These are phyloP conservation scores for Vireo altiloquus DNA, from an alignment of 2,113 vertebrate species.

Conservation along the genomic window DNA sequence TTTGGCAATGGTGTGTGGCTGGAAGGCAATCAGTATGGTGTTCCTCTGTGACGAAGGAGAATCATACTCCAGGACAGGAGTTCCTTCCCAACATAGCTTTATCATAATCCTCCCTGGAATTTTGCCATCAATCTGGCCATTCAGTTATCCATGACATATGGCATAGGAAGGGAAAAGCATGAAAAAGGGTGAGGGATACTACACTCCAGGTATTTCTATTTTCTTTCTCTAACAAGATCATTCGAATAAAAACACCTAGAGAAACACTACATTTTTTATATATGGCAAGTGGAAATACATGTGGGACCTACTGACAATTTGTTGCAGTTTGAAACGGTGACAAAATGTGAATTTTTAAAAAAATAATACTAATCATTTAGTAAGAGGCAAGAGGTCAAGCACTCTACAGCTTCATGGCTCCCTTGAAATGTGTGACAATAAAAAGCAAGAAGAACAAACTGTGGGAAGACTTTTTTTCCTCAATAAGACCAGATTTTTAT, in stretches of 20 bases:
- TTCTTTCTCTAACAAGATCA: neutral
- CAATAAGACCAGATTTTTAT: neutral
- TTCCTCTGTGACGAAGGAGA: neutral
- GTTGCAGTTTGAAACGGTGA: neutral
- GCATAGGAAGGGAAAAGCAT: neutral
- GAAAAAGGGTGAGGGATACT: neutral
- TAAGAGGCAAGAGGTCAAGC: neutral
- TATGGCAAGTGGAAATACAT: neutral
- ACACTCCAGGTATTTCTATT: neutral
- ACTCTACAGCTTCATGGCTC: neutral
- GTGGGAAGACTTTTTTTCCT: neutral
- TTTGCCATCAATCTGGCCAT: neutral
- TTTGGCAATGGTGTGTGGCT: neutral
- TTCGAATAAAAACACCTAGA: neutral
- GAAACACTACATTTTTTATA: neutral
- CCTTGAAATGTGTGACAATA: neutral
- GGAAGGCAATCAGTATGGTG: neutral
- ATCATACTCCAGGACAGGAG: neutral
- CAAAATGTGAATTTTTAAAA: neutral
- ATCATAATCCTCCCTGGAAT: neutral
- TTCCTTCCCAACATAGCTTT: neutral
- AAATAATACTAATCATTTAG: neutral
- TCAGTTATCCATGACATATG: accelerated
- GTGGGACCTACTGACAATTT: neutral
- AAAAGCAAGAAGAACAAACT: neutral